Evolutionary conservation across 1,140 invertebrate species (phyloP).

Genomic region (Magallana angulata): DNA sequence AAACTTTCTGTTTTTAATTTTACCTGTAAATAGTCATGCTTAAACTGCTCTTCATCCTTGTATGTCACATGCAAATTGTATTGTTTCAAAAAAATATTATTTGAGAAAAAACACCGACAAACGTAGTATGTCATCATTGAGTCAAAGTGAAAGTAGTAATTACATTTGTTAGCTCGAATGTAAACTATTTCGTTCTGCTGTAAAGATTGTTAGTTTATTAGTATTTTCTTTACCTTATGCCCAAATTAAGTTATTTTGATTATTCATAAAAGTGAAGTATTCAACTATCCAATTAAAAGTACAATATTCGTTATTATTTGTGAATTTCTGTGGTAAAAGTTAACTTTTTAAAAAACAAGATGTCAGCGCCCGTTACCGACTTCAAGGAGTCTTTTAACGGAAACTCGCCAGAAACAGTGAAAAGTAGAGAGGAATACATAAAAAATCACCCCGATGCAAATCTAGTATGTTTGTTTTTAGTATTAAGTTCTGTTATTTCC

Average conservation of each 20-base stretch:
- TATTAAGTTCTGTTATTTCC: background rate
- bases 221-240: no score
- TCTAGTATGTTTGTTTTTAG: background rate
- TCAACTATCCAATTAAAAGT: no score
- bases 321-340: background rate
- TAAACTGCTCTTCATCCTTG: constrained; percentile 44
- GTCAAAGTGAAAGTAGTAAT: no score
- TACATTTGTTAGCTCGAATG: no score
- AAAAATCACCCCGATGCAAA: background rate
- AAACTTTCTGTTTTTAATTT: background rate
- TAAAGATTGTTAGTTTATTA: no score
- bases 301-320: no score
- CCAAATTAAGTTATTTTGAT: no score
- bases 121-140: constrained; percentile 40
- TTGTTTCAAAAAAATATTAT: constrained; percentile 59
- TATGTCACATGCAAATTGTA: constrained; percentile 58
- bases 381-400: background rate
- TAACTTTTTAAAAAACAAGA: background rate
- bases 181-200: no score
- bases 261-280: no score
- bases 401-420: background rate
- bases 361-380: background rate
- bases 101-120: constrained; percentile 59
- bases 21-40: constrained; percentile 21
- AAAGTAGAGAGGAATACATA: background rate